Conservation (phyloP, 2,888 invertebrate species). For the Ephialtes manifestator region DNA sequence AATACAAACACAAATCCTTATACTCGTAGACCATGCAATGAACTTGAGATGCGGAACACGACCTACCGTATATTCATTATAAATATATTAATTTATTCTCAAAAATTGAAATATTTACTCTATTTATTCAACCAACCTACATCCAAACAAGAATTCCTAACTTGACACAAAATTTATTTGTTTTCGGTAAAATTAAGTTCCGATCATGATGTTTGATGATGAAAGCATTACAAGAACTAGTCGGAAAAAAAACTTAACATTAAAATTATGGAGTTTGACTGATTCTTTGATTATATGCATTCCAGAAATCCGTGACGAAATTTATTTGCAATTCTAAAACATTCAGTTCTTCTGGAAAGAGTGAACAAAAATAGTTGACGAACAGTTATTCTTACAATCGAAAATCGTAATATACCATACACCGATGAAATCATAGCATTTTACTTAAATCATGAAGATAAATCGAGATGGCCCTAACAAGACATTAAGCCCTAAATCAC, state of each 20-base stretch:
- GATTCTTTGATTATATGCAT: no score
- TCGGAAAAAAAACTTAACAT: neutral
- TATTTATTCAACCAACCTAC: constrained; percentile 9
- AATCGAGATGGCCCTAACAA: no score
- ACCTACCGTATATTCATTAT: constrained; percentile 85
- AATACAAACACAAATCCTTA: constrained; percentile 54
- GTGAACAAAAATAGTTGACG: no score
- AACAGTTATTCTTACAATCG: no score
- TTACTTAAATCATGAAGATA: no score
- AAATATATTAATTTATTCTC: constrained; percentile 86
- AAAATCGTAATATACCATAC: no score
- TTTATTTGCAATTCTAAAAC: no score
- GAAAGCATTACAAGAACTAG: neutral
- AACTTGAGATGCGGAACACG: constrained; percentile 82
- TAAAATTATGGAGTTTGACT: neutral
- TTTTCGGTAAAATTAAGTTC: neutral
- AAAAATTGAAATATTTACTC: constrained; percentile 72
- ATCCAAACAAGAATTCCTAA: constrained; percentile 7
- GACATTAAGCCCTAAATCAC: no score
- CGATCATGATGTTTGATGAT: neutral
- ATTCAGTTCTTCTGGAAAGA: no score
- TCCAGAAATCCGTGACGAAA: no score
- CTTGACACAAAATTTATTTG: neutral
- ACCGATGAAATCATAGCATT: no score
- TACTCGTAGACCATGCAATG: constrained; percentile 77